Base-by-base conservation (phyloP, 1,140 invertebrate genomes). In the Zeugodacus cucurbitae region DNA sequence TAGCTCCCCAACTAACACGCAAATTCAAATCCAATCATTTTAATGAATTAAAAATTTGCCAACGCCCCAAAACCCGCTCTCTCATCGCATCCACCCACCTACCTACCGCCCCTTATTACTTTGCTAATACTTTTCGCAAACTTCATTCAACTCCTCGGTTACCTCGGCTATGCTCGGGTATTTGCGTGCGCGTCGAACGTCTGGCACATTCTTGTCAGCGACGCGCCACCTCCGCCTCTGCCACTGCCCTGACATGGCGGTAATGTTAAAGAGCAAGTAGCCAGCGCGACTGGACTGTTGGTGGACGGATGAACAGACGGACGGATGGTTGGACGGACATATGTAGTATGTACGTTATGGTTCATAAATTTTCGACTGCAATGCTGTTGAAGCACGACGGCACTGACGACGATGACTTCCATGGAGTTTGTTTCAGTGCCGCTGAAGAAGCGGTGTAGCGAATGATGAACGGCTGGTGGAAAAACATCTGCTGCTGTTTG, bases 291-390 rank as follows among this genome's bases (percentile, higher is more conserved):
- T 82, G 74, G 74, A 82, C 74, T 82, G 22, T 82, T 82, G 74
- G 22, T 82, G 74, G 22, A 54, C 22, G 74, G 41, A 82, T 4
- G 54, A 10, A 17, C 54, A 11, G 54, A 20, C n/a, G 58, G 22
- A 59, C 58, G 41, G 74, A 48, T n/a, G n/a, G 41, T n/a, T 29
- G 41, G 11, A 82, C n/a, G 41, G 44, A 82, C 74, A 54, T 11
- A 17, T 54, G 64, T 70, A n/a, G 64, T 70, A n/a, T 62, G 91
- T 89, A 91, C 88, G 91, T 90, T 92, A 90, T 92, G 91, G 90
- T 90, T 91, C 91, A 91, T 91, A 91, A 91, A 92, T 89, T 90
- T 22, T 41, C 74, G 34, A 82, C 74, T 92, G 90, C 90, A 90
- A 89, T 87, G 34, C 58, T 41, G 62, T 17, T 87, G 59, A 67